Base-by-base conservation (phyloP, 1,140 invertebrate genomes). In the Stenopsyche tienmushanensis region DNA sequence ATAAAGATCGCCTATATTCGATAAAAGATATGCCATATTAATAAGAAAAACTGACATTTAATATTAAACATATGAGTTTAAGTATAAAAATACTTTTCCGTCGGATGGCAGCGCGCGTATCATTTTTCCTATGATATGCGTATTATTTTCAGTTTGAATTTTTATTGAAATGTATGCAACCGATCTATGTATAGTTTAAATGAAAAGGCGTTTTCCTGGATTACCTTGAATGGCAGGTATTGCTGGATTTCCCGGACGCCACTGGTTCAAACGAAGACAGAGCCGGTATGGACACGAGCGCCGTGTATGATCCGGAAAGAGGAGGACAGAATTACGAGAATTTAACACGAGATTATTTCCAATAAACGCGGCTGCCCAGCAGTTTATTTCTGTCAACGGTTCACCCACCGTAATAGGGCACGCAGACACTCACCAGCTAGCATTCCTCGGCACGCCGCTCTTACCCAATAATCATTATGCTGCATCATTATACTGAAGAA, bases 361-460 rank as follows among this genome's bases (percentile, higher is more conserved):
- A 62, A 66, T 66, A 66, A 66, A 65, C 50, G 57, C 57, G 8
- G 57, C 47, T 62, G 65, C 58, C 65, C 65, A 66, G 25, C 49
- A 54, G 58, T 66, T 66, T 66, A 66, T 66, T 66, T 66, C 65
- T 55, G 65, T 66, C 65, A 62, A 54, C 65, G 50, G 49, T 55
- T 44, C 50, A 66, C 55, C 47, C 23, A 25, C 44, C 63, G 44
- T 29, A 26, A 58, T 57, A 65, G 24, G 63, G 52, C 41, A 57
- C 41, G 34, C 39, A 44, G 26, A 29, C 53, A 42, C 24, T 54
- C 52, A 13, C 21, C 5, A 24, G 41, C 21, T 25, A 2, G 41
- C 20, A 49, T 62, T 62, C 59, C 59, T 52, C 18, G 23, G 8
- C 15, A 53, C 50, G 34, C 29, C 53, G 21, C 53, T 47, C 44